phyloP scores from a whole-genome alignment of 2,113 vertebrate species.

The Tychaedon coryphoeus region DNA sequence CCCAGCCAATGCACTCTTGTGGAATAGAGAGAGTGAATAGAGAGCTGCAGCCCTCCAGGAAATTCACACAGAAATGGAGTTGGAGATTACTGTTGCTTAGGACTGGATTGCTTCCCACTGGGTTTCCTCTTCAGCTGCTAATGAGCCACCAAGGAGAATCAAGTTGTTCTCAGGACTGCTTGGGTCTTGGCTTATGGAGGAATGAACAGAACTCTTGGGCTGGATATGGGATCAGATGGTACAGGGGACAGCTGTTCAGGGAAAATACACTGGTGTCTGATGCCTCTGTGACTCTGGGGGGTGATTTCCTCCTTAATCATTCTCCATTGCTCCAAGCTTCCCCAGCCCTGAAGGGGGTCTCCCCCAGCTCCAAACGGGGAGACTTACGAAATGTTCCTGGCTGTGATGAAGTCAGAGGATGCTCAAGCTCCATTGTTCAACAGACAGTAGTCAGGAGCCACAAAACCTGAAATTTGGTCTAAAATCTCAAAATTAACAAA shows the following conservation, averaged over 20 bases:
- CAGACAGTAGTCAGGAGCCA: neutral
- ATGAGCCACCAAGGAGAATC: neutral
- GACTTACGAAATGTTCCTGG: neutral
- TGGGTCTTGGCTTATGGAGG: neutral
- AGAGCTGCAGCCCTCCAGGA: neutral
- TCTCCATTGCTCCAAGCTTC: neutral
- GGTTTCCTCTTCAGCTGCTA: neutral
- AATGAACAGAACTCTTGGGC: neutral
- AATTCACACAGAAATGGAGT: neutral
- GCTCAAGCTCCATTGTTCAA: neutral
- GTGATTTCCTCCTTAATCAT: neutral
- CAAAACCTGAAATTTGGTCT: neutral
- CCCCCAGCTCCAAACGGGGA: accelerated
- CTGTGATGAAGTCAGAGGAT: neutral
- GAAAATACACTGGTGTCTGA: neutral
- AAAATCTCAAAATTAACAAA: neutral
- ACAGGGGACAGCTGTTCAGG: accelerated
- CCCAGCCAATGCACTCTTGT: neutral
- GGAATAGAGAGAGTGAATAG: neutral
- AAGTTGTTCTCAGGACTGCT: neutral
- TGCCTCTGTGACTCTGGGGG: neutral
- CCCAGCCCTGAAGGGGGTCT: neutral
- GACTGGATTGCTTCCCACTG: neutral
- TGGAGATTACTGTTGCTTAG: neutral
- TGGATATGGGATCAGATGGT: neutral